Percentiles rank a stretch among this genome's conserved stretches.
phyloP scores from a whole-genome alignment of 2,113 vertebrate genomes.

The Morone saxatilis region DNA sequence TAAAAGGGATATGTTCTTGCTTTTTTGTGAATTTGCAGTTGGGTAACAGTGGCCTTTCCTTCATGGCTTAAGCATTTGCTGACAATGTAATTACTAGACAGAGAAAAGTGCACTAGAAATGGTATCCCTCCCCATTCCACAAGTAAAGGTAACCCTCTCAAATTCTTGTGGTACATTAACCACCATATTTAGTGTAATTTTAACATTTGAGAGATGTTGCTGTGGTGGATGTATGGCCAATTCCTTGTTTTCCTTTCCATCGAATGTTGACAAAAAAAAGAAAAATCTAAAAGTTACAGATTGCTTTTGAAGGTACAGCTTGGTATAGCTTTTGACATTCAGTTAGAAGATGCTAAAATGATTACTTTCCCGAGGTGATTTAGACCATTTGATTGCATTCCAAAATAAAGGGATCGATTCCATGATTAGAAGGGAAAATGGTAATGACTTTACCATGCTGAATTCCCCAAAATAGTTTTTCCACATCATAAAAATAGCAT shows the following conservation, averaged over 20 bases:
- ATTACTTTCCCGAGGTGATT: slow-evolving; percentile 59
- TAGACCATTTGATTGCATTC: slow-evolving; percentile 78
- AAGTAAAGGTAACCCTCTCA: slow-evolving; percentile 66
- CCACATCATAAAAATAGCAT: slow-evolving; percentile 48
- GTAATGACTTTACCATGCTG: slow-evolving; percentile 38
- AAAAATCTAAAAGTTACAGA: slow-evolving; percentile 36
- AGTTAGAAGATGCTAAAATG: slow-evolving; percentile 45
- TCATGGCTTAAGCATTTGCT: slow-evolving; percentile 86
- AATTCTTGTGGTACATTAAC: slow-evolving; percentile 72
- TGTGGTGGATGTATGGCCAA: slow-evolving; percentile 73
- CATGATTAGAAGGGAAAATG: slow-evolving; percentile 71
- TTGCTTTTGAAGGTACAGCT: slow-evolving; percentile 83
- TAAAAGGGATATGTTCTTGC: slow-evolving; percentile 94
- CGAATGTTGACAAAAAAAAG: slow-evolving; percentile 45
- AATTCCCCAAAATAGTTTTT: slow-evolving; percentile 47
- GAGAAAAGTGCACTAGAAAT: slow-evolving; percentile 83
- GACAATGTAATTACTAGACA: slow-evolving; percentile 88
- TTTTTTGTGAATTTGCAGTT: slow-evolving; percentile 93
- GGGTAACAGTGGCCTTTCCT: slow-evolving; percentile 89
- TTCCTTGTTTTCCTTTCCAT: slow-evolving; percentile 64
- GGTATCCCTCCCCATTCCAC: slow-evolving; percentile 6
- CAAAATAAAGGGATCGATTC: slow-evolving; percentile 79
- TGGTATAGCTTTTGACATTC: slow-evolving; percentile 58
- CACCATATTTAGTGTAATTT: slow-evolving; percentile 87
- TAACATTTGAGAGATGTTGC: slow-evolving; percentile 83